These are phyloP conservation scores for Priocnemis perturbator DNA, from an alignment of 2,888 invertebrate species.

Conservation along the genomic window DNA sequence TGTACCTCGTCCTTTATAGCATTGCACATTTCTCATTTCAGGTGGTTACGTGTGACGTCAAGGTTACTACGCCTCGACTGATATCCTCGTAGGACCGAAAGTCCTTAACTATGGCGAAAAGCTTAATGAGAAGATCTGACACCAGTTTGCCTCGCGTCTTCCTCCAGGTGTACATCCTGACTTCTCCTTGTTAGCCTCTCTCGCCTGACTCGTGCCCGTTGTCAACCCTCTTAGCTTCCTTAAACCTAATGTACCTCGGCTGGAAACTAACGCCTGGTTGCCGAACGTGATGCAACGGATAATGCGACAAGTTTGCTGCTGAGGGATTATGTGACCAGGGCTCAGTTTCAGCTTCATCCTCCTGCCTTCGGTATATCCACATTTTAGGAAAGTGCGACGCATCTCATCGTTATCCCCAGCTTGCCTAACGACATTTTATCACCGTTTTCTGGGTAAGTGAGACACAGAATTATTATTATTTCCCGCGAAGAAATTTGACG, in stretches of 20 bases:
- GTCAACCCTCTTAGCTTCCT: conserved; percentile 47
- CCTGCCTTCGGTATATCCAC: conserved; percentile 31
- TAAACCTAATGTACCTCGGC: conserved; percentile 48
- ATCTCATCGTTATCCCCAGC: background rate
- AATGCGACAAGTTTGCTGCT: conserved; percentile 59
- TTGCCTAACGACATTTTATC: conserved; percentile 15
- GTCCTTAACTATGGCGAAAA: conserved; percentile 10
- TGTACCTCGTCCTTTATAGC: no score
- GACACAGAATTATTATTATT: conserved; percentile 19
- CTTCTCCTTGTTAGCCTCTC: conserved; percentile 40
- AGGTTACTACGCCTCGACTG: background rate
- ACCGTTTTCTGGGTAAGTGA: conserved; percentile 3
- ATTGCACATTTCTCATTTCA: no score
- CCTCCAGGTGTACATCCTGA: conserved; percentile 23
- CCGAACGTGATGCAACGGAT: conserved; percentile 58
- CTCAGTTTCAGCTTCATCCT: conserved; percentile 33
- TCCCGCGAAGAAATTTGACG: no score
- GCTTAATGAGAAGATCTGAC: conserved; percentile 12
- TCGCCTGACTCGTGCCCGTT: conserved; percentile 45
- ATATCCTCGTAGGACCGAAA: background rate
- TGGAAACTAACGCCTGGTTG: conserved; percentile 50
- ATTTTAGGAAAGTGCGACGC: conserved; percentile 27
- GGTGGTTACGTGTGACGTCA: no score
- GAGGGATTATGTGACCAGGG: conserved; percentile 55
- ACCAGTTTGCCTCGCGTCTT: conserved; percentile 29